These are phyloP conservation scores for Scopus umbretta DNA, from an alignment of 2,113 vertebrate species.

Conservation along the genomic window DNA sequence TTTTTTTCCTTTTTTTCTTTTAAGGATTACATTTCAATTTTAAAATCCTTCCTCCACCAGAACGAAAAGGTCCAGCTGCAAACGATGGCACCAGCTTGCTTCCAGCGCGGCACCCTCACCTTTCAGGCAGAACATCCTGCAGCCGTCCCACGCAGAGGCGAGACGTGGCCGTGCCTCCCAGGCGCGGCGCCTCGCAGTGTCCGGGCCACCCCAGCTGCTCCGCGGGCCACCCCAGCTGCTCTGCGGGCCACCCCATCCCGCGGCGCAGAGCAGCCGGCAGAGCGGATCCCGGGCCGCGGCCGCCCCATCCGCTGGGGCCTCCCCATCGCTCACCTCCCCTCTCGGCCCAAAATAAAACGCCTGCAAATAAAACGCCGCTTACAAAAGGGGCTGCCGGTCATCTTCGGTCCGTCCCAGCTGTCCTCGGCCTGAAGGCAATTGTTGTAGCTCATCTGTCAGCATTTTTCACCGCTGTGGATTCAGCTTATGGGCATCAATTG, in stretches of 20 bases:
- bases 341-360: not conserved
- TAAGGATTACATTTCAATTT: not conserved
- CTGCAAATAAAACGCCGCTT: not conserved
- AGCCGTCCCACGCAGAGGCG: constrained; percentile 12
- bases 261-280: not conserved
- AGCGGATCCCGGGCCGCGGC: constrained; percentile 48
- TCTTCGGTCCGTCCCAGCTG: not conserved
- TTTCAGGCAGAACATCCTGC: constrained; percentile 80
- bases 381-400: not conserved
- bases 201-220: constrained; percentile 44
- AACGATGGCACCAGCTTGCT: not conserved
- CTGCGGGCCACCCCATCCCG: not conserved
- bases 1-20: not conserved
- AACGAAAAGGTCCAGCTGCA: not conserved
- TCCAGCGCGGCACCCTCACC: constrained; percentile 59
- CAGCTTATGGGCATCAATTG: not conserved
- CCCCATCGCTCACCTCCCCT: constrained; percentile 1
- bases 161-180: not conserved
- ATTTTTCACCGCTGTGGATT: constrained; percentile 5
- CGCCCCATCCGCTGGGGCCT: constrained; percentile 66
- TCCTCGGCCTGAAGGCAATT: not conserved
- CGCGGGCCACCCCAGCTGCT: not conserved
- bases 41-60: not conserved
- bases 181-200: not conserved
- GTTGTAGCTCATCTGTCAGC: constrained; percentile 29